Base-by-base conservation (phyloP, 2,888 invertebrate genomes). In the Cheilosia impressa region DNA sequence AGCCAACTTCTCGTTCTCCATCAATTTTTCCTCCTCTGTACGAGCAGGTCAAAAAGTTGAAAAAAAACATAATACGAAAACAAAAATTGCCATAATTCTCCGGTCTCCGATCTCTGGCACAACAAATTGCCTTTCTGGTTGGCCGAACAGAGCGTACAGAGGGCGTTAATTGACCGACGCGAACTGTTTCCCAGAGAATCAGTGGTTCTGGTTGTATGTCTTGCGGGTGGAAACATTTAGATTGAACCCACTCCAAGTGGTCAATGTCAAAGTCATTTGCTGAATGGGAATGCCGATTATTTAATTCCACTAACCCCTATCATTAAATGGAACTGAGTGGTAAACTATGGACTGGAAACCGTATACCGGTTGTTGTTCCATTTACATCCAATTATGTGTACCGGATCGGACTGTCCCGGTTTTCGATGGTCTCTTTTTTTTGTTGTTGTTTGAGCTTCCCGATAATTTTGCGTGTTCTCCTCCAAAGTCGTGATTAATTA, bases 211-310 rank as follows among this genome's bases (percentile, higher is more conserved):
- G 38, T 62, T 52, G 27, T 52, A 52, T 3, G 13, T 75, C 47
- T 43, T 34, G 9, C 45, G 13, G 68, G 57, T 63, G 43, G 69
- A 52, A 47, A 58, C 24, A 15, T 34, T 31, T 50, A 19, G 31
- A 52, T 43, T 69, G 71, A 72, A 81, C 85, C 71, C 72, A 50
- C 52, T 72, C 34, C 66, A 72, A 68, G 50, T 77, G 85, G 76
- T 77, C 85, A 85, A 85, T 85, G 85, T 85, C 85, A 85, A 85
- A 85, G 81, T 85, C 85, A 85, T 85, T 85, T 62, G 60, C 10
- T 47, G 71, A 71, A 47, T 47, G 71, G 69, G 71, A 75, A 53
- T 52, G 41, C 19, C 24, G 50, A 76, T 66, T 76, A 58, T 34
- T 52, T 24, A 52, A 52, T 52, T 52, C 47, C 57, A 24, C 41